Base-by-base conservation (phyloP, 1,140 invertebrate genomes). In the Formica exsecta region DNA sequence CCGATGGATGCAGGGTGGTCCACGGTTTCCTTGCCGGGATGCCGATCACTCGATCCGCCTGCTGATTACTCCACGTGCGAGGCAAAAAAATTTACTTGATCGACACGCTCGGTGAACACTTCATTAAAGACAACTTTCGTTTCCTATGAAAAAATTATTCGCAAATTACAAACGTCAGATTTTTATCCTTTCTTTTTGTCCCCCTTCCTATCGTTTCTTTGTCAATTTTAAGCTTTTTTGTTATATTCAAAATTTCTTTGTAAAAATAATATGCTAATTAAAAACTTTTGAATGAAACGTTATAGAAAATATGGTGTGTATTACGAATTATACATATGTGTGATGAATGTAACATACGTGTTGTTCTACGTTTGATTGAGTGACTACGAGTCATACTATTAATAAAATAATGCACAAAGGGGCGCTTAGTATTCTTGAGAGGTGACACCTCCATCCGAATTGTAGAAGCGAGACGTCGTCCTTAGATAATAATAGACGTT, bases 1-100 rank as follows among this genome's bases (percentile, higher is more conserved):
- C 85, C 87, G 87, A 92, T 89, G 66, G 61, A 91, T 66, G 64
- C 92, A 85, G 93, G 93, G 93, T 93, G 92, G 93, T 93, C 93
- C 89, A 73, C 89, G 86, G 87, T 92, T 91, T 92, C 83, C 73
- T 87, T 41, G 44, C 90, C 79, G 75, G 75, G 61, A 85, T 89
- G 83, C 64, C 89, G 91, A 92, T 92, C 89, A 81, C 66, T 87
- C 83, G 89, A 87, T 86, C 48, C 68, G 77, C 86, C 85, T 83
- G 76, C 83, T 89, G 92, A 90, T 91, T 91, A 89, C 89, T 91
- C 86, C 83, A 89, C 86, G 90, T 61, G 87, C 86, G 85, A 87
- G 86, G 87, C 87, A 73, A 87, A 89, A 85, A 85, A 89, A 36
- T 87, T 51, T 44, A 66, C 57, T 79, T 89, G 89, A 89, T 90